These are phyloP conservation scores for Chouioia cunea DNA, from an alignment of 2,888 invertebrate genomes.

Conservation along the genomic window DNA sequence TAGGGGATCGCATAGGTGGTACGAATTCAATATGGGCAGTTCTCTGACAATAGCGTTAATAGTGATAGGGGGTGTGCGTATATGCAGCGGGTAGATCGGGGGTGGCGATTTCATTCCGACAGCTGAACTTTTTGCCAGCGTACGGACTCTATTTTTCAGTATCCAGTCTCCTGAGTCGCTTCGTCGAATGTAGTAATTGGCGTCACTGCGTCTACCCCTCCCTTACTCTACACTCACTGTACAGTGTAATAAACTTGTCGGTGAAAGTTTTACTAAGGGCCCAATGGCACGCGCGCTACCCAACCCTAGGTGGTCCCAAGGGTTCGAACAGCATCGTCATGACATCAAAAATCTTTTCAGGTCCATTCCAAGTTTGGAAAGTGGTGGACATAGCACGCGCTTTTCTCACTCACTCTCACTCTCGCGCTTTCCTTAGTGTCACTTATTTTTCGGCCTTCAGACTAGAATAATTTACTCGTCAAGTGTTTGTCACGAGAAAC, in stretches of 20 bases:
- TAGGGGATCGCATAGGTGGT: slow-evolving; percentile 13
- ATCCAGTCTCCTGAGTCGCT: too few relatives aligned
- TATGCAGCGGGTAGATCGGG: slow-evolving; percentile 55
- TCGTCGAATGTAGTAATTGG: too few relatives aligned
- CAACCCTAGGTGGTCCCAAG: slow-evolving; percentile 47
- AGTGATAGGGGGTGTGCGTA: slow-evolving; percentile 50
- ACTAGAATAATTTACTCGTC: too few relatives aligned
- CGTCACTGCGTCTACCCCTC: neutral
- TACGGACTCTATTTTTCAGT: neutral
- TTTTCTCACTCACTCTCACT: neutral
- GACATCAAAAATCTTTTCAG: slow-evolving; percentile 62
- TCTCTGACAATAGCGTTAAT: slow-evolving; percentile 61
- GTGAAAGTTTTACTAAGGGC: slow-evolving; percentile 64
- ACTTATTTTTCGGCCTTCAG: slow-evolving; percentile 43
- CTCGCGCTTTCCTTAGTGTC: slow-evolving; percentile 1
- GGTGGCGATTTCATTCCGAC: slow-evolving; percentile 58
- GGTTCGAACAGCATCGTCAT: slow-evolving; percentile 58
- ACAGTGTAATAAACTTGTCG: slow-evolving; percentile 51
- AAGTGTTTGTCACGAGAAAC: too few relatives aligned
- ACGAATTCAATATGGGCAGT: slow-evolving; percentile 56
- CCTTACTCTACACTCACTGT: slow-evolving; percentile 33
- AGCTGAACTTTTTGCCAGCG: slow-evolving; percentile 59
- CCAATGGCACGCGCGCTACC: slow-evolving; percentile 61
- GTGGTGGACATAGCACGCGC: too few relatives aligned
- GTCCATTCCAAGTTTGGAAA: slow-evolving; percentile 55